phyloP scores from a whole-genome alignment of 2,888 invertebrate species.

The Nematopogon swammerdamellus region DNA sequence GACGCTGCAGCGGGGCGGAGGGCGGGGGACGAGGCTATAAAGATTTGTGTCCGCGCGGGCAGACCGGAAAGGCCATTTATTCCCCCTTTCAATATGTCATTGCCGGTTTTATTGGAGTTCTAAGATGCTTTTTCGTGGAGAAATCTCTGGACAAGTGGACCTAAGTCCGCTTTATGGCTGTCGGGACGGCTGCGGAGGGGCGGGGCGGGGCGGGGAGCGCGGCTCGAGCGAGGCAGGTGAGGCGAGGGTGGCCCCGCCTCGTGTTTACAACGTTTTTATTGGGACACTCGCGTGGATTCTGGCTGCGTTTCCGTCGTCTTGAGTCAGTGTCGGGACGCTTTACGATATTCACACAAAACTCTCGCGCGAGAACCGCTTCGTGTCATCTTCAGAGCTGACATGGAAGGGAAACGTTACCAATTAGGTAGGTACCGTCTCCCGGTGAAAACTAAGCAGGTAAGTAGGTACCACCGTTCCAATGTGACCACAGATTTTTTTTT shows the following conservation, averaged over 20 bases:
- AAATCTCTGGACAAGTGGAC: conserved; percentile 1
- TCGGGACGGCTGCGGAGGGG: not conserved
- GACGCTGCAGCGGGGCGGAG: too few relatives aligned
- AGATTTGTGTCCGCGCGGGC: not conserved
- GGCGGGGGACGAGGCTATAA: not conserved
- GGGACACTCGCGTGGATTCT: not conserved
- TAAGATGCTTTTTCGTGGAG: conserved; percentile 1
- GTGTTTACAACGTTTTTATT: not conserved
- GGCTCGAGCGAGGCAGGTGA: not conserved
- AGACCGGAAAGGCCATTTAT: conserved; percentile 2
- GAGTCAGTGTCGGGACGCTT: too few relatives aligned
- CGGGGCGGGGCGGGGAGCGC: too few relatives aligned
- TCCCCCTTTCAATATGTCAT: conserved; percentile 3
- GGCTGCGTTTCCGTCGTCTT: too few relatives aligned
- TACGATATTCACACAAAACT: too few relatives aligned
- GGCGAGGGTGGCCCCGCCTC: not conserved
- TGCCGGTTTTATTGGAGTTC: conserved; percentile 2
- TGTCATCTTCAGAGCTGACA: too few relatives aligned
- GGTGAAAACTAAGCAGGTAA: too few relatives aligned
- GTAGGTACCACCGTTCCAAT: too few relatives aligned
- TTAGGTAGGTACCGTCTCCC: too few relatives aligned
- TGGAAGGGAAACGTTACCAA: too few relatives aligned
- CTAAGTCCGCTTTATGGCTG: not conserved
- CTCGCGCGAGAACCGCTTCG: too few relatives aligned
- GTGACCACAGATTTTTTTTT: too few relatives aligned